These are phyloP conservation scores for Heteronetta atricapilla DNA, from an alignment of 2,113 vertebrate species.

Conservation along the genomic window DNA sequence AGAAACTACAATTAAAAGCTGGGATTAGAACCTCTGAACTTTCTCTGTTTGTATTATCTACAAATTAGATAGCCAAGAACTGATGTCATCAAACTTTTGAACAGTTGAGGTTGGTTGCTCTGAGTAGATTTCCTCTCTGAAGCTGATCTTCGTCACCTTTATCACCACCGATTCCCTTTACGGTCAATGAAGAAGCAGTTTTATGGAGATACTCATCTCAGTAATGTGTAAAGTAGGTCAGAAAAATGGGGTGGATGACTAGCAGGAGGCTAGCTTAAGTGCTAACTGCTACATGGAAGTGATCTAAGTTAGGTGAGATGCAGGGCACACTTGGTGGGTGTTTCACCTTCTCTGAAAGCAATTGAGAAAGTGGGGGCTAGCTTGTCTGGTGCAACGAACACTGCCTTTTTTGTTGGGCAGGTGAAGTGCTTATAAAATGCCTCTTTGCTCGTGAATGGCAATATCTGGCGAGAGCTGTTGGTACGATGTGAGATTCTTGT, in stretches of 20 bases:
- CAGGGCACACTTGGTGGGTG: rapidly evolving
- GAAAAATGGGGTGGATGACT: not conserved
- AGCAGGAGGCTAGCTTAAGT: not conserved
- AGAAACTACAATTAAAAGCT: not conserved
- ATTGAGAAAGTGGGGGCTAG: not conserved
- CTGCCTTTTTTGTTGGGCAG: not conserved
- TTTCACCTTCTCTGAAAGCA: not conserved
- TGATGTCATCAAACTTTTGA: not conserved
- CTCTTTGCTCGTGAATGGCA: not conserved
- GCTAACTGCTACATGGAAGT: not conserved
- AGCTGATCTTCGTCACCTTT: not conserved
- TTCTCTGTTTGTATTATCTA: not conserved
- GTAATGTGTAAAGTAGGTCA: not conserved
- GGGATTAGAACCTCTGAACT: not conserved
- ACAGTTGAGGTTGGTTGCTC: not conserved
- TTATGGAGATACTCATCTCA: not conserved
- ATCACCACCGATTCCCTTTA: not conserved
- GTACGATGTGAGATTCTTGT: not conserved
- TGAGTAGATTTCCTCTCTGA: not conserved
- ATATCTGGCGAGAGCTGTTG: not conserved
- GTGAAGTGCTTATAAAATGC: not conserved
- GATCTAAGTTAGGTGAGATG: not conserved
- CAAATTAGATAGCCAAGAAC: not conserved
- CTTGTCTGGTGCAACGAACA: not conserved
- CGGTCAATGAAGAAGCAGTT: not conserved